Base-by-base conservation (phyloP, 92 coral and sea anemone species). In the Porites cylindrica region DNA sequence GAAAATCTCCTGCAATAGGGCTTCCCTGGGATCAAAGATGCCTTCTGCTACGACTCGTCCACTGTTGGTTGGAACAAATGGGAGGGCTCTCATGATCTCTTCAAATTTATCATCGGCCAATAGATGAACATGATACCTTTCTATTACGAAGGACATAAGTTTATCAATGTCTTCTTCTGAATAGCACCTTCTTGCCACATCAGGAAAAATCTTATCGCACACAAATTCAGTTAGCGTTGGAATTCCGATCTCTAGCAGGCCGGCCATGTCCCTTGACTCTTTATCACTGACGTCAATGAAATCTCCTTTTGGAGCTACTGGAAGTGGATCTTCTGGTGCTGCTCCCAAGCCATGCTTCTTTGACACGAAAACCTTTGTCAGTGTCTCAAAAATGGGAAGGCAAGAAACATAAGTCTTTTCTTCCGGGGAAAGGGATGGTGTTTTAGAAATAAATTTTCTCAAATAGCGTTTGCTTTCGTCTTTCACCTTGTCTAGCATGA, bases 381-480 rank as follows among this genome's bases (percentile, higher is more conserved):
- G 29, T 4, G 93, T 92, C 79, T 91, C 92, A 54, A 94, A 92
- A 60, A 94, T 23, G 6, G 95, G 95, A 26, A 94, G 69, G 16
- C 66, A 58, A 38, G 32, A 20, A 1, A 94, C 68, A 23, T 76
- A 64, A 21, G 87, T 7, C 67, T 47, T 76, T 72, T 87, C 92
- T 9, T 77, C 66, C 2, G 24, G 1, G 32, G 69, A 17, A 11
- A 84, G 70, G 8, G 51, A 43, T 0, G 68, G 3, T 12, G 71
- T 62, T 14, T 90, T 80, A 9, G 97, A 80, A 23, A 94, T 24
- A 43, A 94, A 92, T 10, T 47, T 23, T 24, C 95, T 77, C 77
- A 94, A 69, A 4, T 76, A 24, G 3, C 85, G 91, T 68, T 77
- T 87, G 47, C 85, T 91, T 18, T 82, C 86, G 26, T 72, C 65